Percentiles rank a stretch among this genome's conserved stretches.
phyloP scores from a whole-genome alignment of 2,888 invertebrate species.

The Sphecodes monilicornis region DNA sequence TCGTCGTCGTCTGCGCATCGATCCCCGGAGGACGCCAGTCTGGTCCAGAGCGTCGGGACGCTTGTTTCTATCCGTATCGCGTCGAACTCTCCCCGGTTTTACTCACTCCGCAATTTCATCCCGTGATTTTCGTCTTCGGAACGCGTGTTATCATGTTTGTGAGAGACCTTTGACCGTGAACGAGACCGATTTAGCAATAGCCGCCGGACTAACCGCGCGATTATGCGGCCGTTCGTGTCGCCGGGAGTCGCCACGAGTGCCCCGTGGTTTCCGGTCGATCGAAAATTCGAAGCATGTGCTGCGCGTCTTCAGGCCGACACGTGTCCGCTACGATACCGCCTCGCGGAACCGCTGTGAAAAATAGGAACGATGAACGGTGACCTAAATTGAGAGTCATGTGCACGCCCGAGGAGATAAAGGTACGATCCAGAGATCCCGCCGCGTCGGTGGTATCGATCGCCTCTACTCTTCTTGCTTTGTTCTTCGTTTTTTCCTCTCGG shows the following conservation, averaged over 20 bases:
- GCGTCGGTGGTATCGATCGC: slow-evolving; percentile 11
- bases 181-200: slow-evolving; percentile 19
- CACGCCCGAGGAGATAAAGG: slow-evolving; percentile 85
- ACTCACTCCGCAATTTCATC: neutral
- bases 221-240: slow-evolving; percentile 32
- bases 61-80: slow-evolving; percentile 54
- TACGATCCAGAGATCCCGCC: slow-evolving; percentile 68
- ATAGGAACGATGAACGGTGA: slow-evolving; percentile 56
- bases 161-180: slow-evolving; percentile 15
- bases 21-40: slow-evolving; percentile 79
- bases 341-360: slow-evolving; percentile 31
- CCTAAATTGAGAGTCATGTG: slow-evolving; percentile 81
- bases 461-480: neutral
- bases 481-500: neutral
- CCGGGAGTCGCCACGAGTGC: neutral
- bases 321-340: slow-evolving; percentile 27
- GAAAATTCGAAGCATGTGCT: slow-evolving; percentile 46
- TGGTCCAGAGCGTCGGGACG: slow-evolving; percentile 80
- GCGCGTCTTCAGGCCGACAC: slow-evolving; percentile 41
- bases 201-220: slow-evolving; percentile 16
- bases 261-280: slow-evolving; percentile 33
- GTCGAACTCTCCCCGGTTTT: neutral
- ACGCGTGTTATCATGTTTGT: neutral
- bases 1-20: slow-evolving; percentile 78
- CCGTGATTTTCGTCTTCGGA: neutral